These are phyloP conservation scores for Odontomachus brunneus DNA, from an alignment of 1,140 invertebrate species.

Conservation along the genomic window DNA sequence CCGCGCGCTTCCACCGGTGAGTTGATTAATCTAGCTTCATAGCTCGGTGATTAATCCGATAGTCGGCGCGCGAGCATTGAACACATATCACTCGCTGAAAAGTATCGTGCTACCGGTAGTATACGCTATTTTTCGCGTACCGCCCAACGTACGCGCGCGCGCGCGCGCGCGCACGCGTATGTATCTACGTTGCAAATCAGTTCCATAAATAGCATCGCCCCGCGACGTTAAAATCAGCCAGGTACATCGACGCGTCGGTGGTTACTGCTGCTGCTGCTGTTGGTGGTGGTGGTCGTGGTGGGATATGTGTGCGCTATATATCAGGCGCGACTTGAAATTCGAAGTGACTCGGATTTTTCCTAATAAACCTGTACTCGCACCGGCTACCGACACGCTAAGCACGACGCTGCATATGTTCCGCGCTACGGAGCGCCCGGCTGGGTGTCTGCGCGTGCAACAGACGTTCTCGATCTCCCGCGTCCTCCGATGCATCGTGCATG, in stretches of 20 bases:
- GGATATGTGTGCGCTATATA: slow-evolving; percentile 34
- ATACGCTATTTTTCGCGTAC: too few relatives aligned
- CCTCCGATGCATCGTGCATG: not conserved
- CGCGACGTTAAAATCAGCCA: slow-evolving; percentile 37
- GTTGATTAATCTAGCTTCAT: slow-evolving; percentile 41
- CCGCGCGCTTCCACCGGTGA: not conserved
- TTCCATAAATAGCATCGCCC: slow-evolving; percentile 47
- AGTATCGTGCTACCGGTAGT: slow-evolving; percentile 40
- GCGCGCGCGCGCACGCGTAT: not conserved
- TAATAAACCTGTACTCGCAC: slow-evolving; percentile 53
- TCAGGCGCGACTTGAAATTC: slow-evolving; percentile 56
- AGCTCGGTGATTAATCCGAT: slow-evolving; percentile 44
- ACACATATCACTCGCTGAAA: slow-evolving; percentile 38
- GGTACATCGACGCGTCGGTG: slow-evolving; percentile 26
- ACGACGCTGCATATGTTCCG: slow-evolving; percentile 35
- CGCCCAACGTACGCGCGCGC: too few relatives aligned
- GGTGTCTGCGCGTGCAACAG: slow-evolving; percentile 16
- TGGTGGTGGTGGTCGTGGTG: not conserved
- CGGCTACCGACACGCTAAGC: slow-evolving; percentile 50
- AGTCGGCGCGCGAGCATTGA: slow-evolving; percentile 12
- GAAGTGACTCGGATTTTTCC: slow-evolving; percentile 59
- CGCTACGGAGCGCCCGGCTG: not conserved
- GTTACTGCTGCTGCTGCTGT: too few relatives aligned
- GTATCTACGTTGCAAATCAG: slow-evolving; percentile 56
- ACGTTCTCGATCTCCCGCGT: slow-evolving; percentile 49